Evolutionary conservation across 2,888 invertebrate genomes (phyloP).

Genomic region (Petrophora chlorosata): DNA sequence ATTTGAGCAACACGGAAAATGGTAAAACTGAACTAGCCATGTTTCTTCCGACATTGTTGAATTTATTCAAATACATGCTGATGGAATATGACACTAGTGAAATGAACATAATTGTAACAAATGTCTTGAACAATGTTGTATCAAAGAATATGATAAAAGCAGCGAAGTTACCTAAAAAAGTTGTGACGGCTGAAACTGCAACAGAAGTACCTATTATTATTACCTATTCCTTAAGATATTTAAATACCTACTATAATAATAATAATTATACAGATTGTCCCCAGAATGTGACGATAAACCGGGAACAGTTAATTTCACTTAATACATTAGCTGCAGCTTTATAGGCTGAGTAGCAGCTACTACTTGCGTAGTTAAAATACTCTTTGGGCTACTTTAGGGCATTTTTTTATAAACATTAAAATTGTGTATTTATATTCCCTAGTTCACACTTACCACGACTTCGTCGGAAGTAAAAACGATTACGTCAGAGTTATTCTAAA

Average conservation of each 20-base stretch:
- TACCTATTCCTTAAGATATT: too few species aligned
- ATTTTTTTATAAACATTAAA: too few species aligned
- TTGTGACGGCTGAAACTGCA: slow-evolving; percentile 46
- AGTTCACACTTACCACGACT: too few species aligned
- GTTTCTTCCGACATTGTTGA: slow-evolving; percentile 51
- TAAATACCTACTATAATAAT: background rate
- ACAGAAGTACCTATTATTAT: slow-evolving; percentile 57
- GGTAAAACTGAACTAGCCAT: slow-evolving; percentile 52
- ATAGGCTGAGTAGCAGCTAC: too few species aligned
- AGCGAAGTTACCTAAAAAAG: slow-evolving; percentile 33
- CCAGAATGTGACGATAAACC: too few species aligned
- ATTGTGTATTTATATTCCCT: too few species aligned
- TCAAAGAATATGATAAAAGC: slow-evolving; percentile 46
- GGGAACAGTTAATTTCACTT: too few species aligned
- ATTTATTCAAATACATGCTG: slow-evolving; percentile 59
- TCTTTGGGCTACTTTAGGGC: too few species aligned
- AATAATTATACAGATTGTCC: background rate
- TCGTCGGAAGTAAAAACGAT: too few species aligned
- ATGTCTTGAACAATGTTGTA: slow-evolving; percentile 63
- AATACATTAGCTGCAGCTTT: too few species aligned
- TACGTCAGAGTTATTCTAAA: too few species aligned
- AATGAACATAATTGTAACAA: slow-evolving; percentile 65
- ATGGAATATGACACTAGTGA: slow-evolving; percentile 66
- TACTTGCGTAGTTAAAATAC: too few species aligned
- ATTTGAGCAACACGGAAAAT: slow-evolving; percentile 48